Conservation (phyloP, 2,113 vertebrate species). For the Columba janthina region DNA sequence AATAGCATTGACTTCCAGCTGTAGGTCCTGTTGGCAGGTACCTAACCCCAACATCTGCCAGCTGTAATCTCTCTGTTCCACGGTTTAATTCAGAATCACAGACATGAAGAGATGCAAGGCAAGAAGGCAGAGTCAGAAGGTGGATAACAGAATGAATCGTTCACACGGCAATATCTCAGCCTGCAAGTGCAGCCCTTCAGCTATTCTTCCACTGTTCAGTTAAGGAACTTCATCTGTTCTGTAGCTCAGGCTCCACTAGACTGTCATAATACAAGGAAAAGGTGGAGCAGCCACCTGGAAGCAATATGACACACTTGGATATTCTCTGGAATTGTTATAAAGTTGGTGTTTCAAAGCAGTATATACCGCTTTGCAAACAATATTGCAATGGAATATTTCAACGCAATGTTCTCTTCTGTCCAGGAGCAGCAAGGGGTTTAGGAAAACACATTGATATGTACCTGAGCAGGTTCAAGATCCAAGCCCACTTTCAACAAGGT, state of each 20-base stretch:
- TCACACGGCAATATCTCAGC: fast-evolving
- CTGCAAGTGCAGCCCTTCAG: not conserved
- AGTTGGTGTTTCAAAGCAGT: not conserved
- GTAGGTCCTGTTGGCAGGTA: not conserved
- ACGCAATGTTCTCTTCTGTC: not conserved
- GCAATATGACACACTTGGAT: not conserved
- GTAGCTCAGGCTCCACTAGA: not conserved
- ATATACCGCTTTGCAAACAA: not conserved
- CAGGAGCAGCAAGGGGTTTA: not conserved
- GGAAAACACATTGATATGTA: not conserved
- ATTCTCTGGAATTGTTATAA: not conserved
- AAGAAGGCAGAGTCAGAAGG: not conserved
- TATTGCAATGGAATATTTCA: not conserved
- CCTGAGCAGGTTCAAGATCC: not conserved
- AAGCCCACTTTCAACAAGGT: not conserved
- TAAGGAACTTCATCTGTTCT: not conserved
- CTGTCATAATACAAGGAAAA: not conserved
- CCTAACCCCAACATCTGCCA: not conserved
- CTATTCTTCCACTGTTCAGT: not conserved
- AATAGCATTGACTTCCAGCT: not conserved
- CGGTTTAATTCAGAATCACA: not conserved
- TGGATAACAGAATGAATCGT: fast-evolving
- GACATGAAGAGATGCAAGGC: not conserved
- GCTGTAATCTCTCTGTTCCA: not conserved
- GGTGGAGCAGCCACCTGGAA: not conserved